A percentile compares a stretch with the other conserved stretches of the same genome.
Evolutionary conservation across 1,140 invertebrate genomes (phyloP).

Genomic region (Grapholita molesta): DNA sequence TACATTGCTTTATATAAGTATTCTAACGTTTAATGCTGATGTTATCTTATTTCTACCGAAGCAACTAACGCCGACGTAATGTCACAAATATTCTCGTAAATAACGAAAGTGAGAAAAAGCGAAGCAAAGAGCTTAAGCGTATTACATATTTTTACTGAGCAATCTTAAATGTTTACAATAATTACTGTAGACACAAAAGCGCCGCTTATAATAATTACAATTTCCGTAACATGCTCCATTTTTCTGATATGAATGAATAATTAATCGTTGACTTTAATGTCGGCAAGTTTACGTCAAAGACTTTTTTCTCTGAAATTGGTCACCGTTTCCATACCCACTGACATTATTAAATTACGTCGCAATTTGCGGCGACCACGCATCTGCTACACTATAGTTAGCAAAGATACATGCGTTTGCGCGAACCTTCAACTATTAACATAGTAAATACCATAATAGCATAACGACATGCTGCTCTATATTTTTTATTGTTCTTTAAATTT

Average conservation of each 20-base stretch:
- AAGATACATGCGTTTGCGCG: not conserved
- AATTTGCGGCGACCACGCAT: slow-evolving; percentile 25
- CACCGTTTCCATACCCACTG: slow-evolving; percentile 22
- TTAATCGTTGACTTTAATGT: slow-evolving; percentile 22
- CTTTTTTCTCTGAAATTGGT: slow-evolving; percentile 19
- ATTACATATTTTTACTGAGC: not conserved
- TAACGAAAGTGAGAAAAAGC: too few relatives aligned
- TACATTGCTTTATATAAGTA: too few relatives aligned
- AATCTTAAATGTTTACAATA: not conserved
- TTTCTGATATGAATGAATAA: slow-evolving; percentile 14
- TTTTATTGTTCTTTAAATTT: slow-evolving; percentile 28
- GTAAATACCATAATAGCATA: slow-evolving; percentile 31
- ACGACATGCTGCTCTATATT: slow-evolving; percentile 23
- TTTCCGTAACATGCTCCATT: not conserved
- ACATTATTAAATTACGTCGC: slow-evolving; percentile 32
- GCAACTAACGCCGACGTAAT: too few relatives aligned
- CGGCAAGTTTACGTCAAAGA: slow-evolving; percentile 20
- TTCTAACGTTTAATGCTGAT: too few relatives aligned
- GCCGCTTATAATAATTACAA: not conserved
- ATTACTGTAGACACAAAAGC: not conserved
- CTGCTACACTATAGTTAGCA: slow-evolving; percentile 13
- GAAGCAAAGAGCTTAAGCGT: too few relatives aligned
- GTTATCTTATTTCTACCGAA: too few relatives aligned
- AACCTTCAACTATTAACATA: slow-evolving; percentile 27
- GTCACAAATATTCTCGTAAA: too few relatives aligned